Percentiles rank a stretch among this genome's conserved stretches.
These are phyloP conservation scores for Crypturellus undulatus DNA, from an alignment of 2,113 vertebrate species.

Conservation along the genomic window DNA sequence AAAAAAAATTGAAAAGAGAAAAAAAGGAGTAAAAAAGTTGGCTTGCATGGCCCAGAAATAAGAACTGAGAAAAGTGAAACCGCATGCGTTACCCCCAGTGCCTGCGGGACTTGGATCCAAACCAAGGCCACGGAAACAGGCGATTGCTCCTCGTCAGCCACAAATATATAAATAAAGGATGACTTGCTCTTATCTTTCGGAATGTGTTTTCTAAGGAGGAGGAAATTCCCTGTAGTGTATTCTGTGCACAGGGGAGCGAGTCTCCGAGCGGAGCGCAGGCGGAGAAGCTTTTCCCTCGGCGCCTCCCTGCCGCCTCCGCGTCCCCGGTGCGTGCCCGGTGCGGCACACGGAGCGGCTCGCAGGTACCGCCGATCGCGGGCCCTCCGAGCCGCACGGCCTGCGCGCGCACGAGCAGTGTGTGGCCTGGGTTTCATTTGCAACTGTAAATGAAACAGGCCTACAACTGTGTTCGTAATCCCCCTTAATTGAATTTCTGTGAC, in stretches of 20 bases:
- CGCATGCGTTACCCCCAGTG: neutral
- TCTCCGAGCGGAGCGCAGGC: conserved; percentile 45
- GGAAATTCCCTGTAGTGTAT: conserved; percentile 60
- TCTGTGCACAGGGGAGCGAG: conserved; percentile 33
- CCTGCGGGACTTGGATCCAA: conserved; percentile 34
- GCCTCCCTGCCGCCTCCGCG: neutral
- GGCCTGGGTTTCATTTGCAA: conserved; percentile 75
- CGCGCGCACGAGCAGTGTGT: conserved; percentile 72
- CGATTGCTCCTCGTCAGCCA: conserved; percentile 45
- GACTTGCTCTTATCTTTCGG: neutral
- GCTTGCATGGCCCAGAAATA: conserved; percentile 6
- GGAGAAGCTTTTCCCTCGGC: conserved; percentile 9
- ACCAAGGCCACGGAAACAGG: conserved; percentile 39
- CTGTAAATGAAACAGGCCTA: conserved; percentile 77
- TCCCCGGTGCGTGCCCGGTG: too few relatives aligned
- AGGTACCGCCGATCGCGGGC: conserved; percentile 41
- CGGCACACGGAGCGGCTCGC: conserved; percentile 45
- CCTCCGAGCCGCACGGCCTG: conserved; percentile 22
- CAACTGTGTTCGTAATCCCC: conserved; percentile 77
- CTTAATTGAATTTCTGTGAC: conserved; percentile 78
- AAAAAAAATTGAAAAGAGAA: conserved; percentile 20
- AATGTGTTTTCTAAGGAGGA: conserved; percentile 33
- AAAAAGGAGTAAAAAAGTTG: conserved; percentile 30
- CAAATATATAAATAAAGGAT: conserved; percentile 56
- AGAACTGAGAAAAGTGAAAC: conserved; percentile 9